Conservation (phyloP, 2,113 vertebrate species). For the Barnardius zonarius region DNA sequence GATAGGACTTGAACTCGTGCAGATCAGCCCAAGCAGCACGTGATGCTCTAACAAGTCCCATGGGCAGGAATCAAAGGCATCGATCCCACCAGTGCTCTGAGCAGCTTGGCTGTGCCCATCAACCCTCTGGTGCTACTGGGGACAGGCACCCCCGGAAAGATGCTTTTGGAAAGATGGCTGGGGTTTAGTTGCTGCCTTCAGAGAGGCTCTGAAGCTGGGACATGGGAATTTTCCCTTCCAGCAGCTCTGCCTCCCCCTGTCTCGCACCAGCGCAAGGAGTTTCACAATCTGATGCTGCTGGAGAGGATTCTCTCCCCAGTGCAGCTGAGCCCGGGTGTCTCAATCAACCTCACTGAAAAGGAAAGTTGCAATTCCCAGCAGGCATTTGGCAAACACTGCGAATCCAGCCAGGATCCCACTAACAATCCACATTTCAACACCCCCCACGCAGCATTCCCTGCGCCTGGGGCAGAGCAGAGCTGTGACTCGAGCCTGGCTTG, state of each 20-base stretch:
- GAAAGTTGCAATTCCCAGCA: background rate
- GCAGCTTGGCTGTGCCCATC: background rate
- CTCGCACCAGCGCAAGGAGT: background rate
- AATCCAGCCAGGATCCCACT: background rate
- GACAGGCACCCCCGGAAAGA: fast-evolving
- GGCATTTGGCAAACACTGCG: background rate
- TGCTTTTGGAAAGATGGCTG: background rate
- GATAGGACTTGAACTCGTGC: background rate
- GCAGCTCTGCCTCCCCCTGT: background rate
- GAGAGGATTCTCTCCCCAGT: background rate
- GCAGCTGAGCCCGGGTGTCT: background rate
- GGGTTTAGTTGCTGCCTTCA: background rate
- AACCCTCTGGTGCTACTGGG: background rate
- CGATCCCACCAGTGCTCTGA: fast-evolving
- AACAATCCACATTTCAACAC: background rate
- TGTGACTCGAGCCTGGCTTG: background rate
- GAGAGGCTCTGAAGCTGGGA: background rate
- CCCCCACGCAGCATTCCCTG: background rate
- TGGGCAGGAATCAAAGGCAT: background rate
- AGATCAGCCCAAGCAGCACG: background rate
- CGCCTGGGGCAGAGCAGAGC: background rate
- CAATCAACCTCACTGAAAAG: background rate
- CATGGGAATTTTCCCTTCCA: background rate
- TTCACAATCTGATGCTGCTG: fast-evolving
- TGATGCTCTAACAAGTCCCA: fast-evolving